Conservation (phyloP, 2,888 invertebrate species). For the Euproctis similis region DNA sequence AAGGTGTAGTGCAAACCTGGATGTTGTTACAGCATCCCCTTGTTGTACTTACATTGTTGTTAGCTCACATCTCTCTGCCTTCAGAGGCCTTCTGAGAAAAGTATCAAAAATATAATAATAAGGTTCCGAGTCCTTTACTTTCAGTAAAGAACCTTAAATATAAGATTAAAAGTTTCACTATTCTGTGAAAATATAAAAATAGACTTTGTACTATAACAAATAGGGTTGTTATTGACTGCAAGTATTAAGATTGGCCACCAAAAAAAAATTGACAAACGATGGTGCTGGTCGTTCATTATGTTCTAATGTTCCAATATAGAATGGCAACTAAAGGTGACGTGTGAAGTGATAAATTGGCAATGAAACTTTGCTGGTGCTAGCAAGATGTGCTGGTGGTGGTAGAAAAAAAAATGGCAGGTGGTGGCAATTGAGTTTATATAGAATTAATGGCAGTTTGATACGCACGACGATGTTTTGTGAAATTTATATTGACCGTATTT, state of each 20-base stretch:
- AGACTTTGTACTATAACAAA: not conserved
- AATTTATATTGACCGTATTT: conserved; percentile 18
- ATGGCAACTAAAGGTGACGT: conserved; percentile 57
- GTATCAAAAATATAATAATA: too few species aligned
- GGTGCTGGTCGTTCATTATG: conserved; percentile 61
- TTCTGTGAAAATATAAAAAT: too few species aligned
- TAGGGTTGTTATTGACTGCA: not conserved
- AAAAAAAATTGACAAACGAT: conserved; percentile 62
- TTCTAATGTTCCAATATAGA: conserved; percentile 70
- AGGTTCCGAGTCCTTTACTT: too few species aligned
- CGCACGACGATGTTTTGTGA: conserved; percentile 14
- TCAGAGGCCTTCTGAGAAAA: too few species aligned
- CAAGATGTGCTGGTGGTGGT: conserved; percentile 25
- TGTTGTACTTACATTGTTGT: too few species aligned
- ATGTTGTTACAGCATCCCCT: too few species aligned
- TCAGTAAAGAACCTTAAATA: too few species aligned
- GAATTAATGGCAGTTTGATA: conserved; percentile 19
- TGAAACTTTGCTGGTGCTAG: conserved; percentile 31
- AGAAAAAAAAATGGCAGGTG: conserved; percentile 49
- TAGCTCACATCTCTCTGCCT: too few species aligned
- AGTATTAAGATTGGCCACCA: conserved; percentile 11
- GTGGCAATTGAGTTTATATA: conserved; percentile 39
- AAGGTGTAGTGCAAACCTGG: too few species aligned
- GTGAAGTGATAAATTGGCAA: conserved; percentile 56
- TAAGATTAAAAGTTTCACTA: too few species aligned